These are phyloP conservation scores for Cathartes aura DNA, from an alignment of 2,113 vertebrate genomes.

Conservation along the genomic window DNA sequence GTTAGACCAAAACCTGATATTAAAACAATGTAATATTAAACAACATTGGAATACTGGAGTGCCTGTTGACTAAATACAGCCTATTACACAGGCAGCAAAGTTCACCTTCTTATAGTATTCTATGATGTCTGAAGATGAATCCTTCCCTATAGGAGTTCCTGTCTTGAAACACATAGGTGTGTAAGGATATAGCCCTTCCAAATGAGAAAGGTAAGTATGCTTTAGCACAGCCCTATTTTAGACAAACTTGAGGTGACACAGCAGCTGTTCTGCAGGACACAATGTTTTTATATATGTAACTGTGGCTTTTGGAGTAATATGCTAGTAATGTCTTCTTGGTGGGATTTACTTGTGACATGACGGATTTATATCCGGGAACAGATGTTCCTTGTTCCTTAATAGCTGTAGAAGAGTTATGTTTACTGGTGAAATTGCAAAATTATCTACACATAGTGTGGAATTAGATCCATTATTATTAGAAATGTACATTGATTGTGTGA, in stretches of 20 bases:
- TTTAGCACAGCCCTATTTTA: neutral
- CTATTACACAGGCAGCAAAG: neutral
- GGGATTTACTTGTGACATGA: constrained; percentile 37
- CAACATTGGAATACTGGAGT: neutral
- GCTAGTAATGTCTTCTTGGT: constrained; percentile 33
- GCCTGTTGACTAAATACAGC: neutral
- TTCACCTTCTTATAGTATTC: neutral
- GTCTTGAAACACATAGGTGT: neutral
- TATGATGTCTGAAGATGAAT: neutral
- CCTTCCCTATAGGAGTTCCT: neutral
- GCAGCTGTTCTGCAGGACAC: constrained; percentile 1
- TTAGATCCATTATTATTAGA: constrained; percentile 20
- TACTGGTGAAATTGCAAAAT: constrained; percentile 29
- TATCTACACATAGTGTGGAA: neutral
- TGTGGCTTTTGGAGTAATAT: constrained; percentile 29
- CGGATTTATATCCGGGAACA: constrained; percentile 64
- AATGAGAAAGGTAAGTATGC: neutral
- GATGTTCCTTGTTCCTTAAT: constrained; percentile 51
- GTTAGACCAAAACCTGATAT: neutral
- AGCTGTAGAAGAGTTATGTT: constrained; percentile 15
- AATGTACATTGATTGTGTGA: neutral
- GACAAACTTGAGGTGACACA: neutral
- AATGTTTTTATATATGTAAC: constrained; percentile 7
- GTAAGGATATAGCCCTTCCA: neutral
- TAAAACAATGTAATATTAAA: neutral